Evolutionary conservation across 2,113 vertebrate species (phyloP), one percentile per base, ranked within the genome.

Genomic region (Zosterops hypoxanthus): DNA sequence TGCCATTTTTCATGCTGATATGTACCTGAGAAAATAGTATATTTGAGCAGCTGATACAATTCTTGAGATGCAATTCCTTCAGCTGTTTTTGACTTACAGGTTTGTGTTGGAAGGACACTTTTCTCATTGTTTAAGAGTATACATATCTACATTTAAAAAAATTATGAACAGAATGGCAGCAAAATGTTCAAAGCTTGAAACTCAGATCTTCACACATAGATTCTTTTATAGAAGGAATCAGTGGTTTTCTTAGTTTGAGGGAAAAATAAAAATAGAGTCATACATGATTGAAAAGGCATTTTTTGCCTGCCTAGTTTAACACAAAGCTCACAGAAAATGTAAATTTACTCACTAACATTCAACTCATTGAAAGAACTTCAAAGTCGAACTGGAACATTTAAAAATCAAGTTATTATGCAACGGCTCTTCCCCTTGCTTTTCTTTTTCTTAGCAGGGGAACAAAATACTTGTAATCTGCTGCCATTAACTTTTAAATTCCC

Each of bases 401-500:
- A 92, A 89, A 89, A 92, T 61, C 52, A 78, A 68, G 26, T 88
- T 92, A 60, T 21, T 68, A 85, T 72, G 69, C 65, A 84, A 88
- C 39, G 26, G 42, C 79, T 95, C 31, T 92, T 82, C 33, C 69
- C 34, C 12, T 49, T 2, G 15, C 28, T 52, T 90, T 86, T 91
- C 39, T 89, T 88, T 88, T 91, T 86, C 64, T 66, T 88, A 90
- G 63, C 47, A 83, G 81, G 85, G 29, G 47, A 92, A 68, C 71
- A 73, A 90, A 86, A 90, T 86, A 65, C 34, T 77, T 65, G 52
- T 91, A 90, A 89, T 91, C 69, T 84, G 36, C 49, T 76, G 73
- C 82, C 90, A 83, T 94, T 88, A 85, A 91, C 81, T 94, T 92
- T 75, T 77, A 89, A 91, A 59, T 88, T 94, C 33, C 41, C 70